phyloP scores from a whole-genome alignment of 2,797 vertebrate genomes.

The Brachyrhaphis roseni region DNA sequence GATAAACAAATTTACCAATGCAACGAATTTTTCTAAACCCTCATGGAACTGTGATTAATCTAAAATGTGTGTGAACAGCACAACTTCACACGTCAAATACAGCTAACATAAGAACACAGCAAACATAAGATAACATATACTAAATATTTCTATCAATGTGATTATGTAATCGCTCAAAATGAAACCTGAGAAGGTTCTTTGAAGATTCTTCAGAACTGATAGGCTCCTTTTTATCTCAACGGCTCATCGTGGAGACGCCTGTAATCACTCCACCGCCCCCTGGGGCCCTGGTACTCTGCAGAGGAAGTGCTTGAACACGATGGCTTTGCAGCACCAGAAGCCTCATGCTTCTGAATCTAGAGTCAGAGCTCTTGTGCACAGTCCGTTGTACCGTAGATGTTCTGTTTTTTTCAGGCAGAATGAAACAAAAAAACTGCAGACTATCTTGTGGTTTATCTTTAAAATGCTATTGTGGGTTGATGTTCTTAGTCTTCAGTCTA shows the following conservation, averaged over 20 bases:
- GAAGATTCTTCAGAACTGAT: conserved; percentile 48
- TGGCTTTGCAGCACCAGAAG: conserved; percentile 25
- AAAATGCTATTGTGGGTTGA: neutral
- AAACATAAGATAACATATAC: too few relatives aligned
- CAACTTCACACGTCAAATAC: too few relatives aligned
- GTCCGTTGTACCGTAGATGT: neutral
- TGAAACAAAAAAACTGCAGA: neutral
- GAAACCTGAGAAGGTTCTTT: conserved; percentile 14
- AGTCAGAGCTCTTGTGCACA: conserved; percentile 8
- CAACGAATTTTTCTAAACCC: neutral
- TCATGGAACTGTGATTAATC: conserved; percentile 25
- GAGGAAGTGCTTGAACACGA: conserved; percentile 64
- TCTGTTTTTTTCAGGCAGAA: neutral
- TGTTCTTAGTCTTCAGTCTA: neutral
- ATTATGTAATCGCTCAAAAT: neutral
- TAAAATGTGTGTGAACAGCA: neutral
- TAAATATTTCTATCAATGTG: neutral
- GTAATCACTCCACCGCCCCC: conserved; percentile 59
- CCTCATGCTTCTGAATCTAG: conserved; percentile 12
- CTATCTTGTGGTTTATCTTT: neutral
- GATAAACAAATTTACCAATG: neutral
- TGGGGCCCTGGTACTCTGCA: conserved; percentile 46
- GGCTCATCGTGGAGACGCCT: conserved; percentile 71
- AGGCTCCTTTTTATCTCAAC: conserved; percentile 57
- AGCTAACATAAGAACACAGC: too few relatives aligned